Conservation (phyloP, 2,113 vertebrate species). For the Ochotona princeps region DNA sequence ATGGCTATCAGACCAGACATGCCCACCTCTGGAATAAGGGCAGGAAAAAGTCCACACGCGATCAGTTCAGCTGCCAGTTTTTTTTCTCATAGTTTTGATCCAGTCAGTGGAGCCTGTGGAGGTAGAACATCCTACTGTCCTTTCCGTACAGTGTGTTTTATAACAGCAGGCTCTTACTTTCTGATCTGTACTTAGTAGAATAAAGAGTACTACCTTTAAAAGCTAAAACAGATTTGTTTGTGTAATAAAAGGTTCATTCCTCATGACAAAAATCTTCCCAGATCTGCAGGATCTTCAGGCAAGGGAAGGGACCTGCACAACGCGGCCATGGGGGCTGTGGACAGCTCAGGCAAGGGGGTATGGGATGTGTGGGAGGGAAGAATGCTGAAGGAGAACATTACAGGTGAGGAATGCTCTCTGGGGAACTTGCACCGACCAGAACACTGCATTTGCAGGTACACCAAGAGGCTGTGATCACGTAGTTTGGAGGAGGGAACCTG, state of each 20-base stretch:
- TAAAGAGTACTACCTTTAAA: not conserved
- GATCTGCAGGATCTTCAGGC: not conserved
- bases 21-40: not conserved
- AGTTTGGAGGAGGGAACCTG: too few species aligned
- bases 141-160: not conserved
- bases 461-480: too few species aligned
- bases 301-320: too few species aligned
- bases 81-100: not conserved
- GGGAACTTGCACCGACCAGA: too few species aligned
- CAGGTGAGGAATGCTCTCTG: too few species aligned
- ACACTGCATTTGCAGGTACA: too few species aligned
- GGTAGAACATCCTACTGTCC: not conserved
- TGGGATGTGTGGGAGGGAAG: too few species aligned
- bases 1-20: too few species aligned
- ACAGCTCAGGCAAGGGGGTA: not conserved
- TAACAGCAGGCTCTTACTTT: not conserved
- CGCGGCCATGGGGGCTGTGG: too few species aligned
- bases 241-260: slow-evolving; percentile 11
- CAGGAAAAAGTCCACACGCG: too few species aligned
- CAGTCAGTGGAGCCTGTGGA: not conserved
- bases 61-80: not conserved
- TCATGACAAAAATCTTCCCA: not conserved
- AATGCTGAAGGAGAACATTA: too few species aligned
- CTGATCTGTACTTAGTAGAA: not conserved
- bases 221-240: not conserved